Conservation (phyloP, 1,140 invertebrate genomes). For the Colletes latitarsis region DNA sequence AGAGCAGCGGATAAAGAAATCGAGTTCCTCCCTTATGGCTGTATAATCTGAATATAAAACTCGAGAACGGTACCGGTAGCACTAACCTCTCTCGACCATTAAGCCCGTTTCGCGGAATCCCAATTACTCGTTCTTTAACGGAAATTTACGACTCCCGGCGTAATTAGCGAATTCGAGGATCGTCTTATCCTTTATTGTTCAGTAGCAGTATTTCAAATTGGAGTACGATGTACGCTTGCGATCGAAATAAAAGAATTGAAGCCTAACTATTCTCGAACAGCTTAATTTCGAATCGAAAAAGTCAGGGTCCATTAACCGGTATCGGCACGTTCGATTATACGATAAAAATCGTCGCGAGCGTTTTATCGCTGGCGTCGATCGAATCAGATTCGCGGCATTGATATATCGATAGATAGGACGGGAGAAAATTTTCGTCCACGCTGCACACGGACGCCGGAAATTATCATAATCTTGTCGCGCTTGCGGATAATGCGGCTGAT, state of each 20-base stretch:
- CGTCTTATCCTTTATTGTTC: conserved; percentile 17
- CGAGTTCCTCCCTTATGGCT: background rate
- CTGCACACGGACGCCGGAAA: conserved; percentile 44
- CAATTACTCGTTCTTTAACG: conserved; percentile 21
- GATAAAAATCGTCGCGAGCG: conserved; percentile 30
- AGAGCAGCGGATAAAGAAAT: background rate
- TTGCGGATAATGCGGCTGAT: conserved; percentile 72
- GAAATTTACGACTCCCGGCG: conserved; percentile 20
- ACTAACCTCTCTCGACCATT: conserved; percentile 4
- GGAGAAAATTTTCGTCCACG: conserved; percentile 55
- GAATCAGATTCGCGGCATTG: conserved; percentile 18
- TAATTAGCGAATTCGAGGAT: conserved; percentile 18
- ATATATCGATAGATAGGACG: conserved; percentile 42
- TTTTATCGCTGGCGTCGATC: conserved; percentile 37
- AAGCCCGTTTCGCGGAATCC: conserved; percentile 18
- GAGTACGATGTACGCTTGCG: background rate
- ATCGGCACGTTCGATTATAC: conserved; percentile 15
- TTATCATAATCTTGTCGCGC: conserved; percentile 76
- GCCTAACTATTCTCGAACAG: no score
- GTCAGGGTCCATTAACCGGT: background rate
- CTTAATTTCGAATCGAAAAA: no score
- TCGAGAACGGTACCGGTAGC: conserved; percentile 9
- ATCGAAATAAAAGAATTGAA: no score
- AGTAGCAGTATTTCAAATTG: background rate
- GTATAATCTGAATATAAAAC: conserved; percentile 39